Evolutionary conservation across 2,113 vertebrate species (phyloP).

Genomic region (Lanius collurio): DNA sequence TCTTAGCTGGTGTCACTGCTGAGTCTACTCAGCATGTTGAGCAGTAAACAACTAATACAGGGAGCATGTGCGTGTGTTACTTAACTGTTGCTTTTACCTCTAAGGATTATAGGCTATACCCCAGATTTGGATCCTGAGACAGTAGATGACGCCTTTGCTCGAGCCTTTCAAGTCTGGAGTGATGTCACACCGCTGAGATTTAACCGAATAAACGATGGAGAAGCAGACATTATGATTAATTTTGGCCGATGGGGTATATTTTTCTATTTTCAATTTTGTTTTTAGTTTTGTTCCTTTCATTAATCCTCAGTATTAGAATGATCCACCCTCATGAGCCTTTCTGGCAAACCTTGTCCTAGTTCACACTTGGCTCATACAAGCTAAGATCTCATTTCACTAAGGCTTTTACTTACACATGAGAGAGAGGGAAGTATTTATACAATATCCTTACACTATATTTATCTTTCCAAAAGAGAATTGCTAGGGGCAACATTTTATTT

Average conservation of each 20-base stretch:
- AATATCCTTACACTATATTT: neutral
- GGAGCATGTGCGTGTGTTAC: neutral
- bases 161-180: constrained; percentile 97
- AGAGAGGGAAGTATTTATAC: neutral
- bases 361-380: neutral
- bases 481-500: constrained; percentile 4
- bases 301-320: neutral
- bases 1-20: neutral
- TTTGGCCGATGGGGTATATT: constrained; percentile 95
- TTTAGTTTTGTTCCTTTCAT: constrained; percentile 8
- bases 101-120: constrained; percentile 91
- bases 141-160: constrained; percentile 92
- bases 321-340: neutral
- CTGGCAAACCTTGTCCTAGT: neutral
- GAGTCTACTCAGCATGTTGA: neutral
- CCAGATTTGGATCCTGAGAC: constrained; percentile 92
- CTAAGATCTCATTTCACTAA: neutral
- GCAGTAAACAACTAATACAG: neutral
- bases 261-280: neutral
- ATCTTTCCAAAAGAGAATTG: neutral
- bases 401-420: neutral
- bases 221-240: constrained; percentile 98
- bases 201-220: constrained; percentile 88
- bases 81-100: neutral
- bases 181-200: constrained; percentile 90